phyloP scores from a whole-genome alignment of 2,888 invertebrate species.

The Euspilapteryx auroguttella region DNA sequence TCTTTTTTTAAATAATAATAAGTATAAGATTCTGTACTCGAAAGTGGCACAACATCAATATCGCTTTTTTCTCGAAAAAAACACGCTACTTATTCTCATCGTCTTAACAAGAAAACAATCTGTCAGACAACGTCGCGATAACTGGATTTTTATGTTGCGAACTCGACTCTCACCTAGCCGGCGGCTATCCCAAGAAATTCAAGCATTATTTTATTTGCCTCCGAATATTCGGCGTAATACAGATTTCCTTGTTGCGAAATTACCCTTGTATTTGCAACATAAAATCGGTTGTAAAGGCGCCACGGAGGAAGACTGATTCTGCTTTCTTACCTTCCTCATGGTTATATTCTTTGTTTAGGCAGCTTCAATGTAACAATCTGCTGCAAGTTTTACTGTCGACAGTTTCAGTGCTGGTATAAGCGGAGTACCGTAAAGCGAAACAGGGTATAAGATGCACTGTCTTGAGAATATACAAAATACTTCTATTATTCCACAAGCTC shows the following conservation, averaged over 20 bases:
- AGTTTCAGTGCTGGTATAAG: slow-evolving; percentile 29
- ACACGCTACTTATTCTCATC: slow-evolving; percentile 53
- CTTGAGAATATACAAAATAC: too few species aligned
- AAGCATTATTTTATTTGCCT: slow-evolving; percentile 34
- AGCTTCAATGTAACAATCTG: slow-evolving; percentile 41
- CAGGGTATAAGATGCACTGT: slow-evolving; percentile 19
- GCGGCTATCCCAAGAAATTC: slow-evolving; percentile 46
- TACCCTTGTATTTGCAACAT: slow-evolving; percentile 52
- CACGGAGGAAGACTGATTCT: too few species aligned
- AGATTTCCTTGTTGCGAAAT: slow-evolving; percentile 53
- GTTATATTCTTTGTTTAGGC: slow-evolving; percentile 44
- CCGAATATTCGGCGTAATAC: slow-evolving; percentile 51
- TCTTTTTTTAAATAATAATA: too few species aligned
- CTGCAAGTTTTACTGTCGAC: slow-evolving; percentile 47
- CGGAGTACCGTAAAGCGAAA: slow-evolving; percentile 24
- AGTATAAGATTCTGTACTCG: too few species aligned
- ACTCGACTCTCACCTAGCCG: slow-evolving; percentile 52
- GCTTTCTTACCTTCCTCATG: too few species aligned
- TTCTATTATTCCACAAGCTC: too few species aligned
- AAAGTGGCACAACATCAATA: too few species aligned
- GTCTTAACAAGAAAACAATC: slow-evolving; percentile 60
- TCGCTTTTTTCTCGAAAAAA: too few species aligned
- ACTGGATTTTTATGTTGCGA: slow-evolving; percentile 59
- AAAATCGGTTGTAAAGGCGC: slow-evolving; percentile 50
- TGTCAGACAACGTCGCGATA: slow-evolving; percentile 55